A percentile compares a stretch with the other conserved stretches of the same genome.
Conservation (phyloP, 2,888 invertebrate species). For the Falcaria lacertinaria region DNA sequence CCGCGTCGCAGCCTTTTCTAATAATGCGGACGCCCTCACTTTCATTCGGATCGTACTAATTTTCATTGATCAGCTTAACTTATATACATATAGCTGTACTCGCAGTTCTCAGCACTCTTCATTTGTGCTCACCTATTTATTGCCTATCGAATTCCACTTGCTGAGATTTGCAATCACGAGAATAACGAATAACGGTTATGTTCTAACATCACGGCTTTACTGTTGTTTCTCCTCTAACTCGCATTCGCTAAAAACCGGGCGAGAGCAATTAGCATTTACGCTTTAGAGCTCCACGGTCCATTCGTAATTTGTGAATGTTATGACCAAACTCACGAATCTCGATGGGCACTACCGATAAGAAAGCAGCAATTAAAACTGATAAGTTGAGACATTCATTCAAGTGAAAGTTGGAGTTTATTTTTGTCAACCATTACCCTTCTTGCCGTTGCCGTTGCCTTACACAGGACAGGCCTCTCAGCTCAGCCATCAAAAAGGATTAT, state of each 20-base stretch:
- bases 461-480: too few species aligned
- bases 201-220: constrained; percentile 1
- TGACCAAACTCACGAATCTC: constrained; percentile 6
- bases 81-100: constrained; percentile 28
- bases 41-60: constrained; percentile 59
- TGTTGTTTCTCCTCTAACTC: neutral
- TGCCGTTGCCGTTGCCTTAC: neutral
- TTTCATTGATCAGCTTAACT: constrained; percentile 33
- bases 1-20: constrained; percentile 51
- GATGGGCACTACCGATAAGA: constrained; percentile 24
- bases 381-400: constrained; percentile 15
- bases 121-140: too few species aligned
- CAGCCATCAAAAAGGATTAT: too few species aligned
- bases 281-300: constrained; percentile 4
- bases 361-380: constrained; percentile 34
- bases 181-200: neutral
- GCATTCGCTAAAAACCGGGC: constrained; percentile 4
- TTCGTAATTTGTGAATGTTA: constrained; percentile 2
- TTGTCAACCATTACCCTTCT: constrained; percentile 24
- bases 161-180: neutral
- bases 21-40: constrained; percentile 72
- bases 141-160: neutral
- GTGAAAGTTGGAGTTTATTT: constrained; percentile 40
- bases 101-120: neutral
- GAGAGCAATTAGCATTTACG: constrained; percentile 5